These are phyloP conservation scores for Trissolcus brochymenae DNA, from an alignment of 2,888 invertebrate species.

Conservation along the genomic window DNA sequence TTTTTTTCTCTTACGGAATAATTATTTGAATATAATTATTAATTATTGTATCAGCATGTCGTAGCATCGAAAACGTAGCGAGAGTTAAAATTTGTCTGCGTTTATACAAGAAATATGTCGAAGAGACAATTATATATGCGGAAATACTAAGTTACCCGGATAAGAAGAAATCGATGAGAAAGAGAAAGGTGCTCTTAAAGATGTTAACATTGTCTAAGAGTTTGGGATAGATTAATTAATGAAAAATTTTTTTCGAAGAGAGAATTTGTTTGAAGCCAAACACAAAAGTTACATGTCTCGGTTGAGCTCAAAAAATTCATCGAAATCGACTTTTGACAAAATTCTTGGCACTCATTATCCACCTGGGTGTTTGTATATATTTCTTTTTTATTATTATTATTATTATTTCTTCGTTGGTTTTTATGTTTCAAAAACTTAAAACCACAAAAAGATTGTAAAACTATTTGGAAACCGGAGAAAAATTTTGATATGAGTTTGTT, in stretches of 20 bases:
- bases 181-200: slow-evolving; percentile 47
- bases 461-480: slow-evolving; percentile 1
- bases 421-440: not conserved
- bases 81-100: slow-evolving; percentile 48
- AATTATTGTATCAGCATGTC: slow-evolving; percentile 58
- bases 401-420: not conserved
- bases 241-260: not conserved
- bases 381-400: not conserved
- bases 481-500: slow-evolving; percentile 46
- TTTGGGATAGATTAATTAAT: slow-evolving; percentile 42
- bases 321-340: slow-evolving; percentile 21
- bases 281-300: not conserved
- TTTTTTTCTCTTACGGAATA: slow-evolving; percentile 34
- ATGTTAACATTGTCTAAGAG: slow-evolving; percentile 54
- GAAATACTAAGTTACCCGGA: slow-evolving; percentile 51
- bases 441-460: slow-evolving; percentile 11
- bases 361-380: slow-evolving; percentile 22
- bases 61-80: slow-evolving; percentile 57
- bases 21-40: slow-evolving; percentile 46
- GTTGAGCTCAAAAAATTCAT: too few relatives aligned
- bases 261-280: not conserved
- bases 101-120: slow-evolving; percentile 51
- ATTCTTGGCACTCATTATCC: slow-evolving; percentile 47
- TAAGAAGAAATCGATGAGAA: slow-evolving; percentile 56
- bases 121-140: slow-evolving; percentile 48